A percentile compares a stretch with the other conserved stretches of the same genome.
Evolutionary conservation across 23 tunicate species (phyloP).

Genomic region (Trididemnum clinides): DNA sequence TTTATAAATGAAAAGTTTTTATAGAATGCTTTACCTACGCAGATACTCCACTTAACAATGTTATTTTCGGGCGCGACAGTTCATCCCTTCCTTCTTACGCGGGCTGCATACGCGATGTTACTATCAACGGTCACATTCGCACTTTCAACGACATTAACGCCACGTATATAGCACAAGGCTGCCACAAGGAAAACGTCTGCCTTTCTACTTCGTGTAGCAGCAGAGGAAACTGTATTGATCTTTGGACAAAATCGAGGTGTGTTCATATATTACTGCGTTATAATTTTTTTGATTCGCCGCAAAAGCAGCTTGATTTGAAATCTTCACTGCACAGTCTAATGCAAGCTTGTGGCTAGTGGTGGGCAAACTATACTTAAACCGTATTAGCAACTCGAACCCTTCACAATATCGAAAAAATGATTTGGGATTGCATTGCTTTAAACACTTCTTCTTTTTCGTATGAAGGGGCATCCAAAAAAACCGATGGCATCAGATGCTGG

Average conservation of each 20-base stretch:
- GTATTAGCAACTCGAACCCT: no score
- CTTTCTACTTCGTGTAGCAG: constrained; percentile 16
- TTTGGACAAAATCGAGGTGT: constrained; percentile 49
- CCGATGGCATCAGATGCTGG: no score
- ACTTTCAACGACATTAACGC: not conserved
- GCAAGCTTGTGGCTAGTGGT: no score
- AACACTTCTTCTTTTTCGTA: no score
- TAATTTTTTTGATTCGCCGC: not conserved
- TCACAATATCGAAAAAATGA: no score
- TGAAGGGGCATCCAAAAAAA: no score
- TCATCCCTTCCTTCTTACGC: constrained; percentile 4
- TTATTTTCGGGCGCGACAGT: not conserved
- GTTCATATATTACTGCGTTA: not conserved
- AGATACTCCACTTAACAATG: not conserved
- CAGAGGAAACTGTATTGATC: constrained; percentile 52
- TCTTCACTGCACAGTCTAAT: no score
- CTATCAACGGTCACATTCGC: not conserved
- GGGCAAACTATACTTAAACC: no score
- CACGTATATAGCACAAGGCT: not conserved
- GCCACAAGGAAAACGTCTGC: constrained; percentile 28
- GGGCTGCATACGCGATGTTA: constrained; percentile 61
- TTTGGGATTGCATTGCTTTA: no score
- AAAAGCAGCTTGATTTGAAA: no score
- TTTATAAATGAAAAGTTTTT: no score
- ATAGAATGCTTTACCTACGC: no score